Evolutionary conservation across 2,797 vertebrate genomes (phyloP), one percentile per base, ranked within the genome.

Genomic region (Gymnothorax reevesii): DNA sequence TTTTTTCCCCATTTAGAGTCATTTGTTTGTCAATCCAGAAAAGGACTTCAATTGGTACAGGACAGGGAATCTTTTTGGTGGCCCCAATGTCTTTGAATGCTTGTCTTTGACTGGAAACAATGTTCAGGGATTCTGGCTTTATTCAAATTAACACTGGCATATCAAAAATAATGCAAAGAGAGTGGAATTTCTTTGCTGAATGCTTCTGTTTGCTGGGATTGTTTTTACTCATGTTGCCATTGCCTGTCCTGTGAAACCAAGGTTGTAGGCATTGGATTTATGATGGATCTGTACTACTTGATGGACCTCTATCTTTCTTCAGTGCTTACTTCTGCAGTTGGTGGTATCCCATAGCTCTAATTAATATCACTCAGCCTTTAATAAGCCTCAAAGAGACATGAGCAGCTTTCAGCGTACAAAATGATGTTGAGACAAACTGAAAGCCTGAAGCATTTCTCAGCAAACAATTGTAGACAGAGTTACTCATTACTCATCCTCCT

Each of bases 301-400:
- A 86, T 71, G 54, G 20, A 83, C 80, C 60, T 73, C 59, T 69
- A 59, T 20, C 13, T 25, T 83, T 86, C 52, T 83, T 13, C 25
- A 17, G 1, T 25, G 42, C 60, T 49, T 12, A 20, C 80, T 69
- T 7, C 64, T 1, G 69, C 66, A 22, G 27, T 57, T 33, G 5
- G 54, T 54, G 9, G 69, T 87, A 83, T 87, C 84, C 17, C 54
- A 86, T 49, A 73, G 52, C 27, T 15, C 69, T 83, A 83, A 86
- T 83, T 71, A 86, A 71, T 83, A 71, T 55, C 55, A 59, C 80
- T 82, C 25, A 59, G 85, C 13, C 77, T 82, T 25, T 86, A 82
- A 82, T 49, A 27, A 59, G 60, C 57, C 77, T 86, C 85, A 54
- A 86, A 71, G 52, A 59, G 33, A 13, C 79, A 69, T 4, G n/a